phyloP scores from a whole-genome alignment of 2,797 vertebrate species.

The Orientallactaga sibirica region DNA sequence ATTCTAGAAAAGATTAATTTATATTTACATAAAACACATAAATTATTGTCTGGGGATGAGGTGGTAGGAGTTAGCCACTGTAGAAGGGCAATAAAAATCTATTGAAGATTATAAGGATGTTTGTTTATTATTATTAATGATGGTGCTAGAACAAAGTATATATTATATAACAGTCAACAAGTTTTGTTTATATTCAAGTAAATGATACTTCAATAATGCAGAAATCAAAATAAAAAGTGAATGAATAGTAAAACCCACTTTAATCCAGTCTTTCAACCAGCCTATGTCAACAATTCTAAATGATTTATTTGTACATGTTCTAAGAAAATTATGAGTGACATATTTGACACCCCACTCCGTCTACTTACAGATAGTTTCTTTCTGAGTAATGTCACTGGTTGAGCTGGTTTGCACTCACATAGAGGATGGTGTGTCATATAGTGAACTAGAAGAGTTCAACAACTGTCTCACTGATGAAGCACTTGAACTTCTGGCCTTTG shows the following conservation, averaged over 20 bases:
- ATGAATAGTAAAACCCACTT: not conserved
- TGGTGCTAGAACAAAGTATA: not conserved
- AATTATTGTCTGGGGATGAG: not conserved
- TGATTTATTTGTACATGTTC: not conserved
- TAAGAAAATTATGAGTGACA: not conserved
- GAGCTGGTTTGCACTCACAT: not conserved
- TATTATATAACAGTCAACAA: not conserved
- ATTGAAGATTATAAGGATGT: not conserved
- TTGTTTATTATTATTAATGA: not conserved
- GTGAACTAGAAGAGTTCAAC: not conserved
- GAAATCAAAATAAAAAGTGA: not conserved
- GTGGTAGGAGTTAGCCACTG: not conserved
- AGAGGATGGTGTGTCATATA: not conserved
- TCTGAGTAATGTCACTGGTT: not conserved
- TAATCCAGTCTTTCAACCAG: not conserved
- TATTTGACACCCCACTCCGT: not conserved
- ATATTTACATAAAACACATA: not conserved
- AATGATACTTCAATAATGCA: not conserved
- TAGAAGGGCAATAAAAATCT: not conserved
- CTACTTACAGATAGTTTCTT: not conserved
- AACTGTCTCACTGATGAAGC: not conserved
- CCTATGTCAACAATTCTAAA: not conserved
- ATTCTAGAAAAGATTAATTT: slow-evolving; percentile 4
- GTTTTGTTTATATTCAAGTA: not conserved
- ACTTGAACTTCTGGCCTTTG: not conserved